Conservation (phyloP, 2,797 vertebrate species). For the Ammospiza maritima region DNA sequence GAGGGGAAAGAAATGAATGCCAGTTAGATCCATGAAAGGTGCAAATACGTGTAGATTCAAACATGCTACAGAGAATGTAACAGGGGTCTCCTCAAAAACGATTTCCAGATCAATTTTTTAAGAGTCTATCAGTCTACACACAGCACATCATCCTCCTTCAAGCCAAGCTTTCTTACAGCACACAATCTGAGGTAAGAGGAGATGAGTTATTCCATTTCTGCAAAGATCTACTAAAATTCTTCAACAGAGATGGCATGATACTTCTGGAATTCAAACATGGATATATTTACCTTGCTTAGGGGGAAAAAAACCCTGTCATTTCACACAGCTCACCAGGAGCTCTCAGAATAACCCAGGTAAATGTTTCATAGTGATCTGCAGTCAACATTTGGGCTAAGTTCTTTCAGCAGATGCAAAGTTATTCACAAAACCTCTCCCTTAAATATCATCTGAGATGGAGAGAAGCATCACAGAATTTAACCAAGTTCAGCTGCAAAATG, state of each 20-base stretch:
- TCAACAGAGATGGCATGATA: neutral
- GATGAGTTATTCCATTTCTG: neutral
- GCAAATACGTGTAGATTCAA: neutral
- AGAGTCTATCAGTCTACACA: neutral
- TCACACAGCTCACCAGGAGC: neutral
- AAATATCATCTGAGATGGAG: neutral
- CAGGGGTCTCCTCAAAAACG: accelerated
- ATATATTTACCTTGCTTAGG: neutral
- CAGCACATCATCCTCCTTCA: neutral
- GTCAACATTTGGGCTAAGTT: neutral
- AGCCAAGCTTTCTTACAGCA: neutral
- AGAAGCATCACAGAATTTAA: neutral
- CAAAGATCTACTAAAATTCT: neutral
- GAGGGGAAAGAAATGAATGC: neutral
- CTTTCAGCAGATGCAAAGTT: neutral
- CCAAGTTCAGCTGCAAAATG: neutral
- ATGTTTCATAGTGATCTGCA: neutral
- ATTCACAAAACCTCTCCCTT: neutral
- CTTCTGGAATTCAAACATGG: neutral
- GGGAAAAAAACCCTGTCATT: neutral
- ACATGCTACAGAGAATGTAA: neutral
- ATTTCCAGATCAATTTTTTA: neutral
- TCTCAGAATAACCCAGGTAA: neutral
- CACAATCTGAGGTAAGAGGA: neutral
- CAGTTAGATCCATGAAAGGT: accelerated